Percentiles rank a stretch among this genome's conserved stretches.
Evolutionary conservation across 2,113 vertebrate species (phyloP).

Genomic region (Calidris pugnax): DNA sequence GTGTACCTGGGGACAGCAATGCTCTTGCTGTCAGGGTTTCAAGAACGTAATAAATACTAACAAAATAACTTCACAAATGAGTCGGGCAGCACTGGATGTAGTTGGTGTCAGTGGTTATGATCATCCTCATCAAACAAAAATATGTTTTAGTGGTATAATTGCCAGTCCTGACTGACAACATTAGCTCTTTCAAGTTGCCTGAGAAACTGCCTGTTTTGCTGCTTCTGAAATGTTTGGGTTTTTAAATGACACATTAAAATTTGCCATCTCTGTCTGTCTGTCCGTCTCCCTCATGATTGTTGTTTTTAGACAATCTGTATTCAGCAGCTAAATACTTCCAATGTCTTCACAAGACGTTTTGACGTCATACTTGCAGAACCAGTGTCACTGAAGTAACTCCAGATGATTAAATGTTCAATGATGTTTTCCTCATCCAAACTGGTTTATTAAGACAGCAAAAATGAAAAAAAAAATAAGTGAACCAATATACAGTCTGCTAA

Average conservation of each 20-base stretch:
- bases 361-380: background rate
- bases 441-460: slow-evolving; percentile 64
- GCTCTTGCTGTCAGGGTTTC: background rate
- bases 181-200: background rate
- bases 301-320: slow-evolving; percentile 40
- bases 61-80: background rate
- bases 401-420: slow-evolving; percentile 37
- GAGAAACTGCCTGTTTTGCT: background rate
- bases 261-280: background rate
- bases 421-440: slow-evolving; percentile 34
- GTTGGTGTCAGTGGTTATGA: background rate
- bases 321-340: slow-evolving; percentile 34
- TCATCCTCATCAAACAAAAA: background rate
- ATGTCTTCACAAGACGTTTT: slow-evolving; percentile 37
- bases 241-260: background rate
- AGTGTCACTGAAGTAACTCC: slow-evolving; percentile 12
- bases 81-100: background rate
- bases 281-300: background rate
- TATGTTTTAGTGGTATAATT: background rate
- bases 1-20: background rate
- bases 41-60: background rate
- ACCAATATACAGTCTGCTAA: slow-evolving; percentile 52
- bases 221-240: background rate
- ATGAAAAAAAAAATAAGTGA: slow-evolving; percentile 38
- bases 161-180: background rate